A percentile compares a stretch with the other conserved stretches of the same genome.
Evolutionary conservation across 2,888 invertebrate genomes (phyloP).

Genomic region (Aphelenchoides bicaudatus): DNA sequence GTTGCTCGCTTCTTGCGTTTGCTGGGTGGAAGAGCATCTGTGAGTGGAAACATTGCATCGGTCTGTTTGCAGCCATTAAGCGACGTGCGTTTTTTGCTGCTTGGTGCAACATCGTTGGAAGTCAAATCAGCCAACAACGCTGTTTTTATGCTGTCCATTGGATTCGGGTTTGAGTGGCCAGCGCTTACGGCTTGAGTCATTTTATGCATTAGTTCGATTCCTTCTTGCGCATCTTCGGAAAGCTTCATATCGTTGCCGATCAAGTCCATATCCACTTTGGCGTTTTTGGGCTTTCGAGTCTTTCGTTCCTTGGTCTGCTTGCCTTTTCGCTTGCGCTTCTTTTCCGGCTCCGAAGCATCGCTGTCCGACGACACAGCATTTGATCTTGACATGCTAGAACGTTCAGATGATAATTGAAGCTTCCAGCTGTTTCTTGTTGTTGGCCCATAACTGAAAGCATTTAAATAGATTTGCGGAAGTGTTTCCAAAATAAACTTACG

Average conservation of each 20-base stretch:
- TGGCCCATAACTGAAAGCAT: conserved; percentile 67
- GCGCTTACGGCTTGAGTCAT: conserved; percentile 29
- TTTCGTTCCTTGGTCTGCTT: conserved; percentile 13
- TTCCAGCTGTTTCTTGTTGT: conserved; percentile 75
- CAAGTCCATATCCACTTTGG: neutral
- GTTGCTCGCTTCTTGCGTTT: neutral
- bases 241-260: conserved; percentile 20
- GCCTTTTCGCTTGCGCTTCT: conserved; percentile 9
- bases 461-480: too few species aligned
- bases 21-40: conserved; percentile 3
- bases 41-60: too few species aligned
- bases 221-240: conserved; percentile 39
- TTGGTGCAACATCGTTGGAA: neutral
- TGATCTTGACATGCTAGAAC: neutral
- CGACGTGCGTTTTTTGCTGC: conserved; percentile 1
- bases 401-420: too few species aligned
- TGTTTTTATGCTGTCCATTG: neutral
- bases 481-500: too few species aligned
- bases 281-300: conserved; percentile 18
- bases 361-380: conserved; percentile 59
- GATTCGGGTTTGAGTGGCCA: neutral
- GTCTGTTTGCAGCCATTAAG: too few species aligned
- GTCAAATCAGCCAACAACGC: too few species aligned
- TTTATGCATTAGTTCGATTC: conserved; percentile 38
- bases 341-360: conserved; percentile 39